Percentiles rank a stretch among this genome's conserved stretches.
Conservation (phyloP, 1,140 invertebrate genomes). For the Drosophila suzukii region DNA sequence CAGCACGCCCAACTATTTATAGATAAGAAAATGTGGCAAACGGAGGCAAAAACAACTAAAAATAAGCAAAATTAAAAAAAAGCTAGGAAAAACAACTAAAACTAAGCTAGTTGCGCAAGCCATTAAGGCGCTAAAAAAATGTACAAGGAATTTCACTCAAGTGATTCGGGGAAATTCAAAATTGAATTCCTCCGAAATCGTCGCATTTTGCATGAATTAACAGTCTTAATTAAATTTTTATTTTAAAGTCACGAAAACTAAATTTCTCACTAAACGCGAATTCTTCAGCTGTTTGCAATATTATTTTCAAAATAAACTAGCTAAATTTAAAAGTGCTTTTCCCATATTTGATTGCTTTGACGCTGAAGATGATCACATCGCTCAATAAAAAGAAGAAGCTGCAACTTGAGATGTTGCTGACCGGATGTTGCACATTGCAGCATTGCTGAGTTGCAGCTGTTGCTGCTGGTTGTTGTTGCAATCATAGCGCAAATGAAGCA, state of each 20-base stretch:
- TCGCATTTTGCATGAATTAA: background rate
- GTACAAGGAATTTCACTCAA: constrained; percentile 1
- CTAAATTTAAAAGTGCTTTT: background rate
- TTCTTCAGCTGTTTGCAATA: background rate
- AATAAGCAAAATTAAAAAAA: constrained; percentile 9
- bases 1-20: constrained; percentile 76
- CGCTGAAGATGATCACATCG: constrained; percentile 35
- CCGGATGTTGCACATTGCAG: constrained; percentile 58
- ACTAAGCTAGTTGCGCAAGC: constrained; percentile 36
- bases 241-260: too few species aligned
- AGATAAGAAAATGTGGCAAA: constrained; percentile 81
- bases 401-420: constrained; percentile 59
- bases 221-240: background rate
- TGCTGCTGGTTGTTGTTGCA: constrained; percentile 50
- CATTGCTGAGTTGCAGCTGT: constrained; percentile 21
- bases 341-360: constrained; percentile 4
- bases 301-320: background rate
- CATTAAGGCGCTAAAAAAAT: constrained; percentile 34
- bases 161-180: constrained; percentile 13
- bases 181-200: constrained; percentile 1
- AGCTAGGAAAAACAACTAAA: constrained; percentile 26
- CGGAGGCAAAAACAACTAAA: constrained; percentile 47
- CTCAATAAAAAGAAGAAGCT: constrained; percentile 27
- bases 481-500: constrained; percentile 82
- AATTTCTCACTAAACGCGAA: background rate